Percentiles rank a stretch among this genome's conserved stretches.
These are phyloP conservation scores for Crossoptilon crossoptilon DNA, from an alignment of 2,797 vertebrate genomes.

Conservation along the genomic window DNA sequence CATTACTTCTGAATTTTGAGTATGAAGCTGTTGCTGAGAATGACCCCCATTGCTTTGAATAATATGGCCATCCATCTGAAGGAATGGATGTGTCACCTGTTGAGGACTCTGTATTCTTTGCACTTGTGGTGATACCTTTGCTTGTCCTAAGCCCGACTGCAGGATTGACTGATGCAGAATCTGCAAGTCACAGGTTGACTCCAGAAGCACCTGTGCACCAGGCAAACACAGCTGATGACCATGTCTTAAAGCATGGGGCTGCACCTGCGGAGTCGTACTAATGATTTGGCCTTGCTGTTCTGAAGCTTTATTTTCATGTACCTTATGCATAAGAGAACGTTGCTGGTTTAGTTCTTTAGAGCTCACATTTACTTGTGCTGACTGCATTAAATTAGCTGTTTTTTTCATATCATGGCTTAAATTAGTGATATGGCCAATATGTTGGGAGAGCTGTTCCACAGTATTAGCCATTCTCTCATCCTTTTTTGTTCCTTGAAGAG, in stretches of 20 bases:
- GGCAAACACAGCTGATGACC: conserved; percentile 89
- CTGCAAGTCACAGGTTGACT: conserved; percentile 88
- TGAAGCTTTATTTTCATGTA: conserved; percentile 85
- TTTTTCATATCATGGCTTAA: conserved; percentile 85
- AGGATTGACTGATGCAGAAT: conserved; percentile 93
- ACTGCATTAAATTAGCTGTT: conserved; percentile 82
- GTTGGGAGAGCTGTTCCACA: conserved; percentile 85
- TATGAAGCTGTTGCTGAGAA: conserved; percentile 85
- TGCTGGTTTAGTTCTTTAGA: conserved; percentile 89
- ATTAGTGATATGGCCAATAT: conserved; percentile 82
- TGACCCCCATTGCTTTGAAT: conserved; percentile 84
- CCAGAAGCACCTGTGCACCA: conserved; percentile 90
- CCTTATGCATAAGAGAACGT: conserved; percentile 86
- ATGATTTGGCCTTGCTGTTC: conserved; percentile 85
- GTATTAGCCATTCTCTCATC: conserved; percentile 85
- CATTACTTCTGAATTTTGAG: conserved; percentile 85
- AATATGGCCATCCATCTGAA: conserved; percentile 91
- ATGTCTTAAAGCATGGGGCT: conserved; percentile 83
- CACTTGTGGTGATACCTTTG: conserved; percentile 86
- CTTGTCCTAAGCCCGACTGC: conserved; percentile 84
- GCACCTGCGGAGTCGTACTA: conserved; percentile 75
- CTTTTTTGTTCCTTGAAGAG: conserved; percentile 85
- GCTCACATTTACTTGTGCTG: conserved; percentile 83
- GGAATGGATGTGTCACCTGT: conserved; percentile 86
- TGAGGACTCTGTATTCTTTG: conserved; percentile 87